Evolutionary conservation across 2,113 vertebrate species (phyloP).

Genomic region (Abramis brama): DNA sequence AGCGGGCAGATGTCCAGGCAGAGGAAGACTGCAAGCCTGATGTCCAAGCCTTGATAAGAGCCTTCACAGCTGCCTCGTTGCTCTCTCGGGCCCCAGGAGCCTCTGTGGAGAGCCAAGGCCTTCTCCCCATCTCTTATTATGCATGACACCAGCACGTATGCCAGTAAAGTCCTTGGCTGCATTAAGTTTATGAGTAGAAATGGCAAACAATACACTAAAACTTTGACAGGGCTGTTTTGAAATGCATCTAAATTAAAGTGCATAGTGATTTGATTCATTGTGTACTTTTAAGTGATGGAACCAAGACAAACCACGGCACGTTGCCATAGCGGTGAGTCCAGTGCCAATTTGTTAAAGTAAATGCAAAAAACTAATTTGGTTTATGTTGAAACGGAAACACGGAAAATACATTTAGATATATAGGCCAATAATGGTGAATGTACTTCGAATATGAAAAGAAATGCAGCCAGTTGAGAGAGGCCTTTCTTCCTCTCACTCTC

Average conservation of each 20-base stretch:
- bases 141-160: constrained; percentile 14
- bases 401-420: constrained; percentile 21
- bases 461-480: not conserved
- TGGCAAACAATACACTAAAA: constrained; percentile 31
- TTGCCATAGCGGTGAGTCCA: constrained; percentile 35
- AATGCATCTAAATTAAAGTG: constrained; percentile 33
- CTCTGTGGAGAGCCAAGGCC: constrained; percentile 11
- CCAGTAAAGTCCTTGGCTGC: constrained; percentile 1
- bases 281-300: constrained; percentile 38
- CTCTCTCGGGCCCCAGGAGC: constrained; percentile 24
- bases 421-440: constrained; percentile 19
- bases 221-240: constrained; percentile 36
- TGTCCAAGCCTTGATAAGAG: constrained; percentile 64
- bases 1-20: constrained; percentile 55
- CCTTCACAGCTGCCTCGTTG: constrained; percentile 30
- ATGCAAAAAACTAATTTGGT: constrained; percentile 22
- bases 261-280: constrained; percentile 43
- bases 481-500: not conserved
- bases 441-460: constrained; percentile 12
- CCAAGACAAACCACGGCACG: not conserved
- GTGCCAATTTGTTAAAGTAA: constrained; percentile 47
- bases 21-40: constrained; percentile 51
- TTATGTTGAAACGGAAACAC: constrained; percentile 25
- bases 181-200: not conserved
- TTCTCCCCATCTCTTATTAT: constrained; percentile 46